A percentile compares a stretch with the other conserved stretches of the same genome.
These are phyloP conservation scores for Eremobia ochroleuca DNA, from an alignment of 2,888 invertebrate genomes.

Conservation along the genomic window DNA sequence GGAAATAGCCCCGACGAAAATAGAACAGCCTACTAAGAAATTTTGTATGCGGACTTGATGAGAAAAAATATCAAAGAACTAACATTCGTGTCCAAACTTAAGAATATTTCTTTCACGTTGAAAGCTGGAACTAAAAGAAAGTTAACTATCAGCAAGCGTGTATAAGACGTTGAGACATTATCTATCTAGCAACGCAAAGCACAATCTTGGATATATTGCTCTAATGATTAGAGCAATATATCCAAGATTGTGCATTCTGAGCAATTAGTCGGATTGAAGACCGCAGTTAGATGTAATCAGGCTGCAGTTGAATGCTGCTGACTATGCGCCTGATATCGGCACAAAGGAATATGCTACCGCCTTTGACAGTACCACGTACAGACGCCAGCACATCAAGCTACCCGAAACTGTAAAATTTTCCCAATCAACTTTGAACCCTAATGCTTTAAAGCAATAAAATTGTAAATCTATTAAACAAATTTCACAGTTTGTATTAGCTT, in stretches of 20 bases:
- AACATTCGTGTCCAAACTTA: slow-evolving; percentile 5
- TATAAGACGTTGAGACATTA: not conserved
- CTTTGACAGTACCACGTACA: not conserved
- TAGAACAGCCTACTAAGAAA: slow-evolving; percentile 56
- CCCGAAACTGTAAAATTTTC: too few relatives aligned
- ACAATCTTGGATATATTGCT: not conserved
- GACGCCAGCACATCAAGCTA: too few relatives aligned
- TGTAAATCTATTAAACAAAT: too few relatives aligned
- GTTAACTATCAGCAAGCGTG: not conserved
- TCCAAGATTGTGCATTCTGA: too few relatives aligned
- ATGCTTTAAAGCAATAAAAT: too few relatives aligned
- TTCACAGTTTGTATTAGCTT: too few relatives aligned
- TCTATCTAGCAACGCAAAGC: not conserved
- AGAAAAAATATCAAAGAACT: slow-evolving; percentile 46
- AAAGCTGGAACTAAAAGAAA: not conserved
- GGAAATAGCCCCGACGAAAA: slow-evolving; percentile 64
- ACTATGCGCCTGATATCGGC: slow-evolving; percentile 17
- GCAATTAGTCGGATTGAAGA: slow-evolving; percentile 22
- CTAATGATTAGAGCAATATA: too few relatives aligned
- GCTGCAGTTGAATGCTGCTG: slow-evolving; percentile 8
- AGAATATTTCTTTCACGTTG: not conserved
- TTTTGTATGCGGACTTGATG: slow-evolving; percentile 40
- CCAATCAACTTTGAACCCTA: too few relatives aligned
- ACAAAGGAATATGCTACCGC: not conserved
- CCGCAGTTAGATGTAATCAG: slow-evolving; percentile 38